phyloP scores from a whole-genome alignment of 2,113 vertebrate genomes.

The Propithecus coquereli region DNA sequence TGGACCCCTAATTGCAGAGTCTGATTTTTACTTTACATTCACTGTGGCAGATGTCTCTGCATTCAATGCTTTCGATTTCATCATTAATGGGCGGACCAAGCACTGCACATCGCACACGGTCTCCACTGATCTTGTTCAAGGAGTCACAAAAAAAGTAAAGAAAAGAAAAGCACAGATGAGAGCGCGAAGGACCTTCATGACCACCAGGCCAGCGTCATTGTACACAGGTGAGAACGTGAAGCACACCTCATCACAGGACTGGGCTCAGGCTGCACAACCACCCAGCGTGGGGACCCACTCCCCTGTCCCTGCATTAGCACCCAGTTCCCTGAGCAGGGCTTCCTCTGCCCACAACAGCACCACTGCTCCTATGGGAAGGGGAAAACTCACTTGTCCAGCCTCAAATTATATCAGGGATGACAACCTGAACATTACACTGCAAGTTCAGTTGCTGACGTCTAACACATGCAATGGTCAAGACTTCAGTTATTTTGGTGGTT shows the following conservation, averaged over 20 bases:
- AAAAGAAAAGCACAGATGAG: not conserved
- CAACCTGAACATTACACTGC: not conserved
- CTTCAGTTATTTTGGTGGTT: not conserved
- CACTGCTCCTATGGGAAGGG: too few species aligned
- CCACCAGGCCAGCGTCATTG: fast-evolving
- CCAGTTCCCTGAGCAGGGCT: too few species aligned
- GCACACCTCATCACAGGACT: not conserved
- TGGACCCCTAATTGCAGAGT: not conserved
- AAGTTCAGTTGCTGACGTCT: not conserved
- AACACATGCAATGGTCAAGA: not conserved
- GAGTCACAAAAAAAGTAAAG: not conserved
- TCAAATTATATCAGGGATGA: not conserved
- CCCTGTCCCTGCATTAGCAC: not conserved
- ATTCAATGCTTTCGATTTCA: not conserved
- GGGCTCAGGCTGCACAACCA: not conserved
- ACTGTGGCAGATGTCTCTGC: not conserved
- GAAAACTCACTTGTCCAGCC: not conserved
- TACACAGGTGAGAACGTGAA: not conserved
- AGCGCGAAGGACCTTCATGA: not conserved
- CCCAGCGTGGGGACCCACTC: not conserved
- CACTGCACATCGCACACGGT: not conserved
- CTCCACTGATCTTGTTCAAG: not conserved
- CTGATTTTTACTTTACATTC: not conserved
- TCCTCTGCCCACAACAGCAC: not conserved
- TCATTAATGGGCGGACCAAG: not conserved